phyloP scores from a whole-genome alignment of 2,113 vertebrate species.

The Jacana jacana region DNA sequence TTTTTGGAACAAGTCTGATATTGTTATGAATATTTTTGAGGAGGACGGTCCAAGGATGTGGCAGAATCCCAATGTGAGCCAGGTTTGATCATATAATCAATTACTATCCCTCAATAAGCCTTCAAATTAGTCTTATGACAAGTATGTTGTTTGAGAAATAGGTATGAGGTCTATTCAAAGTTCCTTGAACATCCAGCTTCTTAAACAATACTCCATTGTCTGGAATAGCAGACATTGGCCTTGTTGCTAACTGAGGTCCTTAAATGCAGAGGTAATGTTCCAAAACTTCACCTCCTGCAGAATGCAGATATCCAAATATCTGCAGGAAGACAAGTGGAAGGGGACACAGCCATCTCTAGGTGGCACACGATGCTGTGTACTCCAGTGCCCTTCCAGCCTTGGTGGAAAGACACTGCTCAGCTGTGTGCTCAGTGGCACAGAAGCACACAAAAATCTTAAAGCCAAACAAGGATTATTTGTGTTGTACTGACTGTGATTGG shows the following conservation, averaged over 20 bases:
- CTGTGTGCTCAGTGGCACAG: neutral
- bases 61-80: neutral
- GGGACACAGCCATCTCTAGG: neutral
- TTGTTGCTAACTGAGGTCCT: neutral
- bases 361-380: neutral
- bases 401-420: neutral
- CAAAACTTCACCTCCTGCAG: neutral
- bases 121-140: neutral
- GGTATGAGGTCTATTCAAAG: neutral
- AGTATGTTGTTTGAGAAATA: neutral
- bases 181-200: neutral
- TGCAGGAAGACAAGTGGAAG: neutral
- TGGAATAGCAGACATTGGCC: neutral
- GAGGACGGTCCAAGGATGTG: neutral
- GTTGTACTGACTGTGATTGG: neutral
- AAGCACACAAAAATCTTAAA: neutral
- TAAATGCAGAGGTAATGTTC: neutral
- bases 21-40: neutral
- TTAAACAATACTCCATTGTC: neutral
- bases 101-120: neutral
- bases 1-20: neutral
- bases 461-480: neutral
- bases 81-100: neutral
- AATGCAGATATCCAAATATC: neutral
- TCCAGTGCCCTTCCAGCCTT: neutral